Evolutionary conservation across 2,888 invertebrate genomes (phyloP).

Genomic region (Nomada goodeniana): DNA sequence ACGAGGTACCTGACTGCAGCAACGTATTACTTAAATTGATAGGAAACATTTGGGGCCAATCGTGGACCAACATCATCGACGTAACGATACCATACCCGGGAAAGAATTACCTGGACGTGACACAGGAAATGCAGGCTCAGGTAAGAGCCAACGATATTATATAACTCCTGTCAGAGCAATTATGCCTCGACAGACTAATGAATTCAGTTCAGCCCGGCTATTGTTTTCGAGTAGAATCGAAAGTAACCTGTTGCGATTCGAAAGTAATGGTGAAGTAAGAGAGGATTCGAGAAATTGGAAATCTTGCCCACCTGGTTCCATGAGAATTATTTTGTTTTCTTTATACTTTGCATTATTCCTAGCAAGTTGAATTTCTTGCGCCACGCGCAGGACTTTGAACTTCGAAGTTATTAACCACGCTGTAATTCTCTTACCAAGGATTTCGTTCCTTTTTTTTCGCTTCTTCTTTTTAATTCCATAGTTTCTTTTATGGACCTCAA

Average conservation of each 20-base stretch:
- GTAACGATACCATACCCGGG: conserved; percentile 94
- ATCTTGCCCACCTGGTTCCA: background rate
- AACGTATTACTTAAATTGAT: background rate
- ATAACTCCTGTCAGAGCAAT: conserved; percentile 29
- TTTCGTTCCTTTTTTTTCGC: too few relatives aligned
- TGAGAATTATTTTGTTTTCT: background rate
- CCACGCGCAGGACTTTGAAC: conserved; percentile 4
- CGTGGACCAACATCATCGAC: conserved; percentile 93
- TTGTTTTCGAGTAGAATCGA: conserved; percentile 43
- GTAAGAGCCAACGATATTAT: conserved; percentile 80
- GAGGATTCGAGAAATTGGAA: conserved; percentile 35
- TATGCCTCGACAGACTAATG: conserved; percentile 22
- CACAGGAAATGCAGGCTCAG: conserved; percentile 92
- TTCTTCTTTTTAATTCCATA: background rate
- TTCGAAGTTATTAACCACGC: background rate
- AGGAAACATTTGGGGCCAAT: conserved; percentile 96
- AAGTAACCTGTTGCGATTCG: conserved; percentile 45
- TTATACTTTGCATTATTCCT: background rate
- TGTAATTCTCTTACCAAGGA: background rate
- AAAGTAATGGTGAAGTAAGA: conserved; percentile 27
- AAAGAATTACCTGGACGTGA: conserved; percentile 92
- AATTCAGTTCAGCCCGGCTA: conserved; percentile 16
- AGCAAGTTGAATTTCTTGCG: conserved; percentile 6
- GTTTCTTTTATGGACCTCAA: background rate
- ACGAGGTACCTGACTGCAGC: too few relatives aligned